These are phyloP conservation scores for Poecile atricapillus DNA, from an alignment of 2,113 vertebrate genomes.

Conservation along the genomic window DNA sequence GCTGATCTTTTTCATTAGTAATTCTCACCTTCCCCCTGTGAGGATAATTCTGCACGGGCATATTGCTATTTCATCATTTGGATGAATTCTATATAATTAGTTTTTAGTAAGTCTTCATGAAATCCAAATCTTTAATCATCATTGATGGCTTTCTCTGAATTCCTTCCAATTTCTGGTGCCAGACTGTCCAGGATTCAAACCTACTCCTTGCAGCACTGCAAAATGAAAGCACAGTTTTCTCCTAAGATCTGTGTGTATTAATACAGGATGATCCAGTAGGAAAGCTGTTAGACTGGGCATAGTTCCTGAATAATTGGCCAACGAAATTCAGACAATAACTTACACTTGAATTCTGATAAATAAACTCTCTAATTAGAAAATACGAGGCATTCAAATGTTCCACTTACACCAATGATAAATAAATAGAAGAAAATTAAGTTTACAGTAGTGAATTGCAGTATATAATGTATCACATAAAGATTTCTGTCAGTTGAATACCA, in stretches of 20 bases:
- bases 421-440: neutral
- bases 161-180: neutral
- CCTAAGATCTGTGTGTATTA: neutral
- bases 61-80: neutral
- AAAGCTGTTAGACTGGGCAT: neutral
- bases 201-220: neutral
- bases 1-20: neutral
- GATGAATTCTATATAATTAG: neutral
- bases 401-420: neutral
- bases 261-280: neutral
- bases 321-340: neutral
- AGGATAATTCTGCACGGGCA: neutral
- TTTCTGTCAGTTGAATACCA: neutral
- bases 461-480: neutral
- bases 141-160: neutral
- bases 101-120: neutral
- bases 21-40: neutral
- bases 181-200: neutral
- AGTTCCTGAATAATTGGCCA: neutral
- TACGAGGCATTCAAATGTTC: neutral
- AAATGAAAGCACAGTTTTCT: neutral
- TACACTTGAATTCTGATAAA: neutral
- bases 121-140: constrained; percentile 11
- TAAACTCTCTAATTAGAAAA: neutral
- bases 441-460: neutral